phyloP scores from a whole-genome alignment of 1,140 invertebrate species.

The Berghia stephanieae region DNA sequence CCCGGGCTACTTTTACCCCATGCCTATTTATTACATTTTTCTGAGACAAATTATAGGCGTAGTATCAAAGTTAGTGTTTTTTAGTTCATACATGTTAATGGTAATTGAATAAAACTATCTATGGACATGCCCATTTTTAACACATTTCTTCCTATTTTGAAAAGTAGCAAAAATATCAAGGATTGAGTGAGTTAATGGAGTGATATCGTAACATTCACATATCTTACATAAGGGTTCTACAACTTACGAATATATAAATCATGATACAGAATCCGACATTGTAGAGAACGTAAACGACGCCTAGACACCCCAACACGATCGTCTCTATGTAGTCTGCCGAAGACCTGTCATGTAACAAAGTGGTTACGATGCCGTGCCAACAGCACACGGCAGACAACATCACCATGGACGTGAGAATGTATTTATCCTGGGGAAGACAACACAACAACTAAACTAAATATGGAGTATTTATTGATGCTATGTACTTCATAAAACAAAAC shows the following conservation, averaged over 20 bases:
- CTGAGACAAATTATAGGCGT: too few relatives aligned
- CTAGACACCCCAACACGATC: slow-evolving; percentile 54
- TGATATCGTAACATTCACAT: too few relatives aligned
- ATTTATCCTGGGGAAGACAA: slow-evolving; percentile 59
- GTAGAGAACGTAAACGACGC: slow-evolving; percentile 56
- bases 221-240: too few relatives aligned
- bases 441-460: neutral
- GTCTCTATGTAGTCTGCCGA: slow-evolving; percentile 50
- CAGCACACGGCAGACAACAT: slow-evolving; percentile 62
- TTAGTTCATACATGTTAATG: neutral
- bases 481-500: neutral
- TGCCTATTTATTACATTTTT: too few relatives aligned
- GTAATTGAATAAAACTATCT: neutral
- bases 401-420: slow-evolving; percentile 60
- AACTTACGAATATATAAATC: slow-evolving; percentile 61
- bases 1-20: too few relatives aligned
- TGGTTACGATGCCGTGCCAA: slow-evolving; percentile 63
- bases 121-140: neutral
- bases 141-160: neutral
- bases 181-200: neutral
- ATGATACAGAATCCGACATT: slow-evolving; percentile 63
- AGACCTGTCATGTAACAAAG: slow-evolving; percentile 35
- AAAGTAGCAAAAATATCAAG: neutral
- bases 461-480: neutral
- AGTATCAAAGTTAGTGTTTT: too few relatives aligned